phyloP scores from a whole-genome alignment of 2,797 vertebrate species.

The Neostethus bicornis region DNA sequence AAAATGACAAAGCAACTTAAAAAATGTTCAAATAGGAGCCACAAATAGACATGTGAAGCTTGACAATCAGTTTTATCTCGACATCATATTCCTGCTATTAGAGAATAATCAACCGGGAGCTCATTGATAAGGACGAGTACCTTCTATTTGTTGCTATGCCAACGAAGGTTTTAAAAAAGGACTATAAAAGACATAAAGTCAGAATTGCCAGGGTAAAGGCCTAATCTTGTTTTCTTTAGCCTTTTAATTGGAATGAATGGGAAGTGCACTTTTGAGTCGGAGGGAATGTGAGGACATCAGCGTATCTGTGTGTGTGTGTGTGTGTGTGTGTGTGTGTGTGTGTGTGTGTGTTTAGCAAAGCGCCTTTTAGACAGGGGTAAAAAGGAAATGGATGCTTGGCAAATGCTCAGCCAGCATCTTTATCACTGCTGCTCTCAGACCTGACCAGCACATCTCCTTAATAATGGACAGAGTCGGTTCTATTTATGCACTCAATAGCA shows the following conservation, averaged over 20 bases:
- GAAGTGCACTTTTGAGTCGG: conserved; percentile 44
- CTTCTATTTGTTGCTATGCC: conserved; percentile 5
- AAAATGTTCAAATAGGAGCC: neutral
- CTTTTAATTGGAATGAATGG: conserved; percentile 46
- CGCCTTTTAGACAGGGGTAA: conserved; percentile 53
- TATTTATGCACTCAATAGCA: conserved; percentile 50
- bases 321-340: conserved; percentile 28
- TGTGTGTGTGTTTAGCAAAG: conserved; percentile 28
- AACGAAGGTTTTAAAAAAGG: conserved; percentile 18
- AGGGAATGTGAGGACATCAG: conserved; percentile 50
- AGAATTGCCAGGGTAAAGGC: conserved; percentile 27
- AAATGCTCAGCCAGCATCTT: conserved; percentile 58
- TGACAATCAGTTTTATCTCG: neutral
- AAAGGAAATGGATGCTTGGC: conserved; percentile 68
- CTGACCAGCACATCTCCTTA: conserved; percentile 56
- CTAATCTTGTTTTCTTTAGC: conserved; percentile 47
- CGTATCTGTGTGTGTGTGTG: neutral
- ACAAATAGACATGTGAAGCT: neutral
- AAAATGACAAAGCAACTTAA: conserved; percentile 7
- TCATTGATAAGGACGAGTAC: conserved; percentile 10
- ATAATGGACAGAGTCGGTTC: conserved; percentile 54
- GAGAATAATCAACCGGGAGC: neutral
- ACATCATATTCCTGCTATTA: conserved; percentile 10
- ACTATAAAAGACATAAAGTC: conserved; percentile 27
- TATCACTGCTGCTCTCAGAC: conserved; percentile 56